Conservation (phyloP, 2,888 invertebrate species). For the Acanthococcus lagerstroemiae region DNA sequence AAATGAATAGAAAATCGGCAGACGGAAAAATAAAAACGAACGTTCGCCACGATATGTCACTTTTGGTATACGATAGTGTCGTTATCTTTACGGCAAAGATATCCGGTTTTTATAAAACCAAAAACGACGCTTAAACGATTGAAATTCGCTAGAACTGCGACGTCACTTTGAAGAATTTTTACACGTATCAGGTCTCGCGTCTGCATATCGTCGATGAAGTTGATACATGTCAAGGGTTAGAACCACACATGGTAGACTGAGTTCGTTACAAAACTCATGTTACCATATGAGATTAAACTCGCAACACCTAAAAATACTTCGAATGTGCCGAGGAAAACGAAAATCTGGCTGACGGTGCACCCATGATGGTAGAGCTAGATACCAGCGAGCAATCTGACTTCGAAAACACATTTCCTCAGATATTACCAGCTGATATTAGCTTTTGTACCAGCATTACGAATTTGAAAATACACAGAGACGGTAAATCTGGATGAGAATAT, state of each 20-base stretch:
- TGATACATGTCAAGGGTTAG: constrained; percentile 4
- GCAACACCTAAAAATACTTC: not conserved
- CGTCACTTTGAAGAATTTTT: no score
- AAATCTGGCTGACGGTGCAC: not conserved
- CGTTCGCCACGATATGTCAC: no score
- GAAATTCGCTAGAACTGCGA: no score
- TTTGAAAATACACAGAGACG: no score
- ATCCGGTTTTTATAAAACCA: no score
- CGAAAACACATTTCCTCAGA: not conserved
- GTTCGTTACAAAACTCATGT: constrained; percentile 5
- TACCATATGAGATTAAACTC: constrained; percentile 14
- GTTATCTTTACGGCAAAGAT: no score
- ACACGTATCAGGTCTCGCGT: no score
- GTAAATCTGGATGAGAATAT: no score
- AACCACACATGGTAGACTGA: constrained; percentile 6
- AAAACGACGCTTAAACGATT: no score
- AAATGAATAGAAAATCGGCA: no score
- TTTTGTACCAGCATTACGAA: not conserved
- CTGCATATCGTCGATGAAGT: not conserved
- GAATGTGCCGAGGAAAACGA: not conserved
- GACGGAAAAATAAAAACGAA: no score
- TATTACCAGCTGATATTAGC: constrained; percentile 12
- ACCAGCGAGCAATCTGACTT: constrained; percentile 9
- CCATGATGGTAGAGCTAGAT: constrained; percentile 9
- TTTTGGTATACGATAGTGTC: no score